Evolutionary conservation across 2,113 vertebrate genomes (phyloP).

Genomic region (Misgurnus mizolepis): DNA sequence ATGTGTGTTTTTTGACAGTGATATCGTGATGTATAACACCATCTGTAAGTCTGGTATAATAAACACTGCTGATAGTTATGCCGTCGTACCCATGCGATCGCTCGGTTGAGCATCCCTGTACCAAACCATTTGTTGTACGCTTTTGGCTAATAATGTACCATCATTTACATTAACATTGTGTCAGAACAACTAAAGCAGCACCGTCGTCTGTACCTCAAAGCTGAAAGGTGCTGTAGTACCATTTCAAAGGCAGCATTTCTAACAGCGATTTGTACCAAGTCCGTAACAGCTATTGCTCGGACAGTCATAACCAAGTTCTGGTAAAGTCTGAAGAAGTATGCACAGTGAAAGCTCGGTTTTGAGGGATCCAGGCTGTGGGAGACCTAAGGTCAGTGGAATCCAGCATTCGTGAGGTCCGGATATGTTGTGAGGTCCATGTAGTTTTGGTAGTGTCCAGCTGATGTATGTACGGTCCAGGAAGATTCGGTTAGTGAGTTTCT

Average conservation of each 20-base stretch:
- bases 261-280: conserved; percentile 18
- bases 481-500: conserved; percentile 28
- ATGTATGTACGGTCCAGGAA: neutral
- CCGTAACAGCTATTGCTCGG: neutral
- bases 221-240: neutral
- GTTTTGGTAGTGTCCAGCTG: neutral
- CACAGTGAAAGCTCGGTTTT: conserved; percentile 16
- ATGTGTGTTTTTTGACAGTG: neutral
- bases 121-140: conserved; percentile 1
- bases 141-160: conserved; percentile 7
- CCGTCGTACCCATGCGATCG: conserved; percentile 2
- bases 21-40: conserved; percentile 1
- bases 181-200: neutral
- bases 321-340: neutral
- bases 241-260: neutral
- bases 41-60: neutral
- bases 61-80: neutral
- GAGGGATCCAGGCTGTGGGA: conserved; percentile 6
- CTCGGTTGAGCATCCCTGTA: conserved; percentile 21
- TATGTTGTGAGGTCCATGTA: conserved; percentile 11
- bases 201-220: neutral
- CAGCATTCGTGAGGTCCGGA: conserved; percentile 42
- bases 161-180: conserved; percentile 9
- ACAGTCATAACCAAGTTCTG: neutral
- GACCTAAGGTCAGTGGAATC: conserved; percentile 17